Conservation (phyloP, 2,113 vertebrate genomes). For the Anarrhichthys ocellatus region DNA sequence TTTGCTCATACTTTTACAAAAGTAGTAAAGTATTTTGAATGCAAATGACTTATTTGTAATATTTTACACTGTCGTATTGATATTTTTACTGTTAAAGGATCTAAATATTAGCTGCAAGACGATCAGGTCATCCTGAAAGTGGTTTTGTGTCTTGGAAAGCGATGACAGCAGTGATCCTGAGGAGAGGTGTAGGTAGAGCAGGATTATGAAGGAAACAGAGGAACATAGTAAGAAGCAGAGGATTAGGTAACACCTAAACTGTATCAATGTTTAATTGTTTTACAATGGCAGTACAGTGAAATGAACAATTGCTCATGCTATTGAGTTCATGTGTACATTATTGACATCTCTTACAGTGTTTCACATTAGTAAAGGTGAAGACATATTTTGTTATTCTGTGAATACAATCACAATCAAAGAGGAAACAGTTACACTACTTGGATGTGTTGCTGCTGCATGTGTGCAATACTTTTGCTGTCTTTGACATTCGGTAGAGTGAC, state of each 20-base stretch:
- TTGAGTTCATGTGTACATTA: constrained; percentile 64
- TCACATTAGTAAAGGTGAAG: constrained; percentile 64
- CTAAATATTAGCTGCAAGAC: neutral
- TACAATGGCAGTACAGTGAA: constrained; percentile 76
- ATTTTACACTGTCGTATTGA: neutral
- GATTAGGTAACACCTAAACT: constrained; percentile 28
- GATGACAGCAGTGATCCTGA: neutral
- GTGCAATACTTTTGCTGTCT: constrained; percentile 61
- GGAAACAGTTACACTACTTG: constrained; percentile 25
- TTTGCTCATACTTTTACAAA: neutral
- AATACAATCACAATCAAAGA: constrained; percentile 49
- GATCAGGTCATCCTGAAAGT: neutral
- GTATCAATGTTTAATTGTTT: constrained; percentile 74
- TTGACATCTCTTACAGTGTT: constrained; percentile 66
- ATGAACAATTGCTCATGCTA: constrained; percentile 73
- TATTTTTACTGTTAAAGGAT: neutral
- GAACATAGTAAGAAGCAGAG: neutral
- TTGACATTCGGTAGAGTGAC: constrained; percentile 73
- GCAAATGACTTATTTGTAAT: neutral
- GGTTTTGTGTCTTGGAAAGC: neutral
- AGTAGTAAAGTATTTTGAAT: neutral
- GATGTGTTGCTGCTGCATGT: constrained; percentile 52
- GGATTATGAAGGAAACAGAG: neutral
- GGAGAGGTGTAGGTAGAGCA: neutral
- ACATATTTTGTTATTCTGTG: constrained; percentile 46